Evolutionary conservation across 2,113 vertebrate genomes (phyloP).

Genomic region (Mustela nigripes): DNA sequence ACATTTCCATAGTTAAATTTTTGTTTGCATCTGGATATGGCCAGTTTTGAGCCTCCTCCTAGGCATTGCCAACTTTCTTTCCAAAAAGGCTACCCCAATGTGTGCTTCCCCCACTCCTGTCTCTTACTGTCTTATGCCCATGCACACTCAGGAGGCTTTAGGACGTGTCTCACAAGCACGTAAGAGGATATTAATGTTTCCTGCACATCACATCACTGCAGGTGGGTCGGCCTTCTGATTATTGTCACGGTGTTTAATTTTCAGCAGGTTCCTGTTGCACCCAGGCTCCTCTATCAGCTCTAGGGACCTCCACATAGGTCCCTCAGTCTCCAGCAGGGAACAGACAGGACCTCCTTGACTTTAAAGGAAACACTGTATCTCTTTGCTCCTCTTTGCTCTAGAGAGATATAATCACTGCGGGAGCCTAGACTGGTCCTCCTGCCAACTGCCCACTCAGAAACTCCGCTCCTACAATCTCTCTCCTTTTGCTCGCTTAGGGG

Average conservation of each 20-base stretch:
- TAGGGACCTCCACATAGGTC: background rate
- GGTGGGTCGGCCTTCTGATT: background rate
- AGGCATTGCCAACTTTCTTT: background rate
- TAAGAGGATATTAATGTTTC: background rate
- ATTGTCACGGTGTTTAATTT: background rate
- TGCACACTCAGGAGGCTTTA: background rate
- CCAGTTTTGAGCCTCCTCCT: background rate
- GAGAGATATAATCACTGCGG: fast-evolving
- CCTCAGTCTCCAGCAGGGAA: background rate
- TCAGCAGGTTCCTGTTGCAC: background rate
- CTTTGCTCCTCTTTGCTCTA: background rate
- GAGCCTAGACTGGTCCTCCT: too few relatives aligned
- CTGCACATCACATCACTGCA: background rate
- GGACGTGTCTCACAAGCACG: background rate
- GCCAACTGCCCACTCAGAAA: background rate
- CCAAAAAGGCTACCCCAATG: fast-evolving
- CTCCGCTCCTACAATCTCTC: background rate
- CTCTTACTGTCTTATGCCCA: background rate
- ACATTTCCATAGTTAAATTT: background rate
- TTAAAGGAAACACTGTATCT: slow-evolving; percentile 36
- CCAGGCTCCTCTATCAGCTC: background rate
- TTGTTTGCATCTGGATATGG: background rate
- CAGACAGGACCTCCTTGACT: background rate
- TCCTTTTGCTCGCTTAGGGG: background rate
- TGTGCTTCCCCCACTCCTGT: background rate